Base-by-base conservation (phyloP, 1,140 invertebrate genomes). In the Cotesia typhae region DNA sequence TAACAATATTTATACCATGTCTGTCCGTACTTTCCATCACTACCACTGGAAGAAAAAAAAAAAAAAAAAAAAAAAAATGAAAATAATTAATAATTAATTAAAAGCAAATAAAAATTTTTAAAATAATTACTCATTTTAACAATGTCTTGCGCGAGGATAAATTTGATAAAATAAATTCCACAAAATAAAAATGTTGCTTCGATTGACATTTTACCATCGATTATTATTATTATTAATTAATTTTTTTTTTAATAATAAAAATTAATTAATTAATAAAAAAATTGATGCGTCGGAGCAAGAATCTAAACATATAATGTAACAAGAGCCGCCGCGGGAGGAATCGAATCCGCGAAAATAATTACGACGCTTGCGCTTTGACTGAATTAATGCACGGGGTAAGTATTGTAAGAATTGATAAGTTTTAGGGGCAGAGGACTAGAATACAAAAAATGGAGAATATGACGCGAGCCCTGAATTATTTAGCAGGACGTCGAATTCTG, bases 1-100 rank as follows among this genome's bases (percentile, higher is more conserved):
- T 80, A 2, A 87, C 10, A 4, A 77, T 64, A 37, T 66, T 68
- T n/a, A 83, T 73, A 10, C 83, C 75, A 10, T 72, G 60, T 3
- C 60, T 67, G 37, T 86, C 85, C 1, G 76, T 71, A 35, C 82
- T 74, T 38, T 86, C 85, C 2, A 85, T 55, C 4, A 84, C 81
- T 59, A 87, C 76, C 35, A 87, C 85, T 86, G 14, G 17, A 17
- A 17, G 1, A 17, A 17, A 17, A 17, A 17, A 17, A 17, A 17
- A 17, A 17, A 17, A 17, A 17, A 17, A 17, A 17, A 1, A 71
- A 76, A 73, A 59, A 7, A 2, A 1, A 70, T 14, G 59, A 67
- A 28, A 60, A 73, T 12, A 14, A 67, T 52, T 38, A 55, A 20
- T 38, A 55, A 64, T 73, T 3, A 37, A 72, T 2, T 52, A 53